phyloP scores from a whole-genome alignment of 2,888 invertebrate genomes.

The Eretmocerus hayati region DNA sequence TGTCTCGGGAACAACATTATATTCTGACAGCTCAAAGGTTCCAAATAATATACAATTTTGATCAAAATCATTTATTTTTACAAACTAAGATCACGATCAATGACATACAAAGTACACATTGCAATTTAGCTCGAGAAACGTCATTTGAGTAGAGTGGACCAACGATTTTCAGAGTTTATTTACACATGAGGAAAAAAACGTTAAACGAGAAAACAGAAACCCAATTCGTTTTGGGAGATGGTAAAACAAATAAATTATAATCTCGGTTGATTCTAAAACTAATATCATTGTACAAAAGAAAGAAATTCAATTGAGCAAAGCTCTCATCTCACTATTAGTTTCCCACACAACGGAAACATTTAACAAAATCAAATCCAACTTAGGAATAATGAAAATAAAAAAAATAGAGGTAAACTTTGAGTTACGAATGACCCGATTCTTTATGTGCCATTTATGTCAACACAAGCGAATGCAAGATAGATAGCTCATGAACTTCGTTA shows the following conservation, averaged over 20 bases:
- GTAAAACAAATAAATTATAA: slow-evolving; percentile 19
- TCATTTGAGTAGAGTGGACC: slow-evolving; percentile 15
- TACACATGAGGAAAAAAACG: slow-evolving; percentile 16
- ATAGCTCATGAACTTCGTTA: slow-evolving; percentile 3
- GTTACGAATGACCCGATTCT: slow-evolving; percentile 15
- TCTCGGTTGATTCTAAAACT: slow-evolving; percentile 11
- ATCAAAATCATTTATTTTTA: slow-evolving; percentile 20
- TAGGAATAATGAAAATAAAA: slow-evolving; percentile 7
- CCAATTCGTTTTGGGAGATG: background rate
- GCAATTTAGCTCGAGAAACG: slow-evolving; percentile 6
- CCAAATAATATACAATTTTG: slow-evolving; percentile 22
- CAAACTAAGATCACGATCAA: slow-evolving; percentile 17
- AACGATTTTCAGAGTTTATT: slow-evolving; percentile 18
- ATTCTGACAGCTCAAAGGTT: slow-evolving; percentile 17
- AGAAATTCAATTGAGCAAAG: slow-evolving; percentile 5
- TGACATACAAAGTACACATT: slow-evolving; percentile 19
- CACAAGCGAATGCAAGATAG: slow-evolving; percentile 8
- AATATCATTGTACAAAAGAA: background rate
- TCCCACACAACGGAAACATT: background rate
- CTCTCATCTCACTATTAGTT: slow-evolving; percentile 4
- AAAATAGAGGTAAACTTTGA: slow-evolving; percentile 16
- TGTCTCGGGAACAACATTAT: slow-evolving; percentile 17
- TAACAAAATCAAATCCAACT: slow-evolving; percentile 2
- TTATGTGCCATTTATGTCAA: slow-evolving; percentile 13
- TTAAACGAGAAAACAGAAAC: slow-evolving; percentile 12